Evolutionary conservation across 2,888 invertebrate species (phyloP), one percentile per base, ranked within the genome.

Genomic region (Calameuta idolon): DNA sequence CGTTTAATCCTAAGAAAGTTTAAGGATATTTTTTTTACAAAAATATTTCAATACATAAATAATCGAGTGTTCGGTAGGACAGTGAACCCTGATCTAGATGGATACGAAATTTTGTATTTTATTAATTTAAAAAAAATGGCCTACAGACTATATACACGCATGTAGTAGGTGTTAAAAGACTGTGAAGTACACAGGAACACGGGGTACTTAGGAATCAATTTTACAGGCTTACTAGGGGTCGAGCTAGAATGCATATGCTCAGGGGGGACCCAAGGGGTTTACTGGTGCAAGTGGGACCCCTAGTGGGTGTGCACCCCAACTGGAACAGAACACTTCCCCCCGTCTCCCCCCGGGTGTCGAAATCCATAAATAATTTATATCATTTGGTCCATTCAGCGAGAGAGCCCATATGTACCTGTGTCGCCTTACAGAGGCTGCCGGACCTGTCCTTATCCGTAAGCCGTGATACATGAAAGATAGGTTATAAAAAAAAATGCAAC

Each of bases 321-420:
- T 82, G 81, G 81, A 85, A 84, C 84, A 81, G 83, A 76, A 82
- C 80, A 74, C 79, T 78, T 80, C 81, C 81, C 79, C 79, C 82
- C 80, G 77, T 79, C 81, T 75, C 80, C 81, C 85, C 86, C 85
- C 83, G 85, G 89, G 90, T 90, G 91, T 90, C 90, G 90, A 91
- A 90, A 91, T 90, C 91, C 87, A 91, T 91, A 91, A 91, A 91
- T 91, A 90, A 91, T 91, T 91, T 91, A 91, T 91, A 90, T 90
- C 90, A 90, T 91, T 91, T 90, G 90, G 88, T 84, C 89, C 88
- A 90, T 91, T 91, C 90, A 90, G 83, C 82, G 84, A 76, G 81
- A 81, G 82, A 84, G 87, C 89, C 89, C 90, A 91, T 90, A 89
- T 90, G 90, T 90, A 90, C 90, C 90, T 90, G 90, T 90, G 89